These are phyloP conservation scores for Temnothorax unifasciatus DNA, from an alignment of 2,888 invertebrate species.

Conservation along the genomic window DNA sequence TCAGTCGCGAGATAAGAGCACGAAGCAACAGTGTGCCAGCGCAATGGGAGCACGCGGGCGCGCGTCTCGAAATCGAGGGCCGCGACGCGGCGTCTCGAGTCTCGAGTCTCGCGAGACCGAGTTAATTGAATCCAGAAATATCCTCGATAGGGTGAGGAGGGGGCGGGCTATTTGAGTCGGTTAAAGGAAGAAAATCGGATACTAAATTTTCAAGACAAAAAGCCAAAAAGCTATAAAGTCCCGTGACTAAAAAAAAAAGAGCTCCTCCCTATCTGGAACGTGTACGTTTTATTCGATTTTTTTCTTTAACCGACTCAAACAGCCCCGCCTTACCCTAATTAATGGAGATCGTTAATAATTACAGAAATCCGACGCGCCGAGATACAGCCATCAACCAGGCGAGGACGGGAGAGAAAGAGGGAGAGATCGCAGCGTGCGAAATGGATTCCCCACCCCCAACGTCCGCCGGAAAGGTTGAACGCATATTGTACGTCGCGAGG, in stretches of 20 bases:
- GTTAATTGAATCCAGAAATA: not conserved
- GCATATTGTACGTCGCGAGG: not conserved
- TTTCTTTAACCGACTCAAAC: no score
- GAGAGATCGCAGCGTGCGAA: not conserved
- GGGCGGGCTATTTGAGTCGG: no score
- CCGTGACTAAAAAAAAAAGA: no score
- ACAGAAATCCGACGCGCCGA: not conserved
- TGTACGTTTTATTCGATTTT: no score
- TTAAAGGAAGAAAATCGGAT: no score
- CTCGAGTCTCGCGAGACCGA: not conserved
- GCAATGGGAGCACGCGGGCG: not conserved
- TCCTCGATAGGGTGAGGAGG: not conserved
- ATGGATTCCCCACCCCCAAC: not conserved
- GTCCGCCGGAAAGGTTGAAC: not conserved
- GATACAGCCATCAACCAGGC: not conserved
- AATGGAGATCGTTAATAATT: not conserved
- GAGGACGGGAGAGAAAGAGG: no score
- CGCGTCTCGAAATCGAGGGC: not conserved
- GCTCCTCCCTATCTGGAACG: no score
- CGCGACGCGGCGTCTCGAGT: not conserved
- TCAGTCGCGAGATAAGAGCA: slow-evolving; percentile 15
- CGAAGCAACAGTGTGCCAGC: not conserved
- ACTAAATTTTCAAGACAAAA: no score
- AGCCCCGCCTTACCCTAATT: not conserved
- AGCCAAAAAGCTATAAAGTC: no score